phyloP scores from a whole-genome alignment of 2,888 invertebrate species.

The Acrobasis suavella region DNA sequence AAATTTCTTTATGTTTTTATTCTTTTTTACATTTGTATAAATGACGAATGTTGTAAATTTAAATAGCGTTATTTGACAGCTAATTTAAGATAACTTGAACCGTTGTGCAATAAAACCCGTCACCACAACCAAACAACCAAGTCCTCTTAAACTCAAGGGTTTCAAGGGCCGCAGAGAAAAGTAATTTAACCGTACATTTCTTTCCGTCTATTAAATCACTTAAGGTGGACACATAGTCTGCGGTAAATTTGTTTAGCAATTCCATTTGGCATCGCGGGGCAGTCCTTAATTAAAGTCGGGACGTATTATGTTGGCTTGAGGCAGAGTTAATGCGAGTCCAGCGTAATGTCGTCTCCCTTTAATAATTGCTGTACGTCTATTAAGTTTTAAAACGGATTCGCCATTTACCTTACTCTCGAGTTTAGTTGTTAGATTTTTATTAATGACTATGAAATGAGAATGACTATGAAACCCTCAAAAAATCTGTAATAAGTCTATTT shows the following conservation, averaged over 20 bases:
- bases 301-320: constrained; percentile 73
- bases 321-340: constrained; percentile 78
- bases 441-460: background rate
- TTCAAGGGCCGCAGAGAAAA: constrained; percentile 47
- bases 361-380: constrained; percentile 77
- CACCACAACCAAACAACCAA: too few relatives aligned
- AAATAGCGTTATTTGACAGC: too few relatives aligned
- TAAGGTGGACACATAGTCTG: constrained; percentile 81
- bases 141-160: constrained; percentile 11
- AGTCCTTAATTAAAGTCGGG: constrained; percentile 81
- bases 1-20: too few relatives aligned
- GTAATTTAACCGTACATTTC: constrained; percentile 74
- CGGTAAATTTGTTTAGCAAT: constrained; percentile 82
- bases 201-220: constrained; percentile 82
- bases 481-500: too few relatives aligned
- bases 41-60: too few relatives aligned
- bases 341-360: constrained; percentile 69
- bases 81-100: too few relatives aligned
- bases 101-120: too few relatives aligned
- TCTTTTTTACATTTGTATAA: too few relatives aligned
- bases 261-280: constrained; percentile 76
- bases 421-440: constrained; percentile 24
- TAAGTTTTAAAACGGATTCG: constrained; percentile 54
- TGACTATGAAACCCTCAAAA: too few relatives aligned
- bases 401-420: constrained; percentile 32